Conservation (phyloP, 2,888 invertebrate genomes). For the Pachliopta kotzebuea region DNA sequence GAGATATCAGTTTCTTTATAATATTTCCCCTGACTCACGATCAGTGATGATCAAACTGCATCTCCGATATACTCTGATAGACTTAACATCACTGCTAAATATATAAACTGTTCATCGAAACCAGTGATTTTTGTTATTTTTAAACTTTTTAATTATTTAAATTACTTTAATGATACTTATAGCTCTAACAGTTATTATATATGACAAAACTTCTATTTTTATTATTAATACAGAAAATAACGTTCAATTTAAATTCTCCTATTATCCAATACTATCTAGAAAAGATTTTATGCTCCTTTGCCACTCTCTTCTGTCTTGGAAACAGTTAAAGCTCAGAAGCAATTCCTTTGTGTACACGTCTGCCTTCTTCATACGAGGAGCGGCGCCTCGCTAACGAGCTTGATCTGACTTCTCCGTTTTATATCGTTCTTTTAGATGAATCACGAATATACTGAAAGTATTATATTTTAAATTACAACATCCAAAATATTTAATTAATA, state of each 20-base stretch:
- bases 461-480: not conserved
- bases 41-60: too few species aligned
- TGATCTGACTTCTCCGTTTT: constrained; percentile 7
- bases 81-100: too few species aligned
- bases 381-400: constrained; percentile 13
- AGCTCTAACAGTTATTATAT: too few species aligned
- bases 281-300: not conserved
- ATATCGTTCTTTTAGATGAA: not conserved
- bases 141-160: too few species aligned
- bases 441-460: not conserved
- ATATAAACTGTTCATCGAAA: too few species aligned
- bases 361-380: constrained; percentile 2
- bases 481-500: too few species aligned
- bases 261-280: not conserved
- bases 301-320: constrained; percentile 4
- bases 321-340: constrained; percentile 8
- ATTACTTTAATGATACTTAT: too few species aligned
- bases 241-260: not conserved
- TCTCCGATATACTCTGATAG: too few species aligned
- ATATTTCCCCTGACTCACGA: too few species aligned
- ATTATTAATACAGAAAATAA: not conserved
- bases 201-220: too few species aligned
- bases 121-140: too few species aligned
- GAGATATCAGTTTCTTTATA: too few species aligned
- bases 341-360: constrained; percentile 6